Evolutionary conservation across 1,140 invertebrate genomes (phyloP), one percentile per base, ranked within the genome.

Genomic region (Diachasmimorpha longicaudata): DNA sequence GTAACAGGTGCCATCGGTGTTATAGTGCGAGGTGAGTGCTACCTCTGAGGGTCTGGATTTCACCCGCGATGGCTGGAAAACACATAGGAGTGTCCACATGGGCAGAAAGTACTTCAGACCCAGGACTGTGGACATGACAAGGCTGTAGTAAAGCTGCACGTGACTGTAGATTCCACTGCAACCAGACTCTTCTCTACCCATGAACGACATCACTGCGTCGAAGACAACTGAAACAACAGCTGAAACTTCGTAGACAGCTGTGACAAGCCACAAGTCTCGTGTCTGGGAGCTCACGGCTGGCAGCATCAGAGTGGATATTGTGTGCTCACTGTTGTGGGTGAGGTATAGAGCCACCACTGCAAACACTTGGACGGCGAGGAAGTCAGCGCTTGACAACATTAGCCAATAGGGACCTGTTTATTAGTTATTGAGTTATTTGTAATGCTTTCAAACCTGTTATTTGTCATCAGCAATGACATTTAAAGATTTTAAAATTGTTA

Each of bases 121-220:
- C 80, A 88, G 88, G 68, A 91, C 86, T 14, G 85, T 75, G 25
- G 85, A 82, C 75, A 89, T 87, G 9, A 90, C 80, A 10, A 88
- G 83, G 16, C 90, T 90, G 78, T 91, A 91, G 37, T 90, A 84
- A 37, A 89, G 74, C 79, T 91, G 90, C 0, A 81, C 83, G 79
- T 91, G 86, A 69, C 85, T 89, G 87, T 91, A 91, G 79, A 91
- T 87, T 69, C 86, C 89, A 84, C 90, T 91, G 79, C 90, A 91
- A 5, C 90, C 90, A 73, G 76, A 84, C 69, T 86, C 81, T 74
- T 88, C 83, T 82, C 84, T 85, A 37, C 90, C 90, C 79, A 90
- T 77, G 68, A 89, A 85, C 73, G 87, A 82, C 79, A 91, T 84
- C n/a, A 87, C 84, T 36, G 88, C 79, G 81, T 91, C 90, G 84